Evolutionary conservation across 53 echinoderm and acorn worm genomes (phyloP), one percentile per base, ranked within the genome.

Genomic region (Arbacia lixula): DNA sequence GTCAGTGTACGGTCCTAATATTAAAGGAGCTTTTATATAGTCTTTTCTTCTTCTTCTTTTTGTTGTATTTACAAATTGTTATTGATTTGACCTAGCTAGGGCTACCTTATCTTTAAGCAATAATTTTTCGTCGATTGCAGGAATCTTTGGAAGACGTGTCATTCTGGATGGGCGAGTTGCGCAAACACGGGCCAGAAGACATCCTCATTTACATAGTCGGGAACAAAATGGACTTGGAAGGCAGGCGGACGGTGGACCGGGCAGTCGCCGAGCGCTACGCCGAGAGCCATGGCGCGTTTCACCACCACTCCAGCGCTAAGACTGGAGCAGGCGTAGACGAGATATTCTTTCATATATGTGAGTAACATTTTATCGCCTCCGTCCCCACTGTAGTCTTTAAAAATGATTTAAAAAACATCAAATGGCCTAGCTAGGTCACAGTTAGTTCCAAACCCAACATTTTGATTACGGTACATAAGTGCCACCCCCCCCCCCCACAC

Each of bases 301-400:
- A 85, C 62, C 60, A 79, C 60, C 79, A 85, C 31, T 16, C 85
- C 60, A 89, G 89, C 89, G 89, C 89, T 42, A 89, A 89, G 63
- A 77, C 85, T 10, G 89, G 89, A 17, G 17, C 55, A 3, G 85
- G 80, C 51, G 63, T 89, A 22, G 49, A 60, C 5, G 36, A 78
- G n/a, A 71, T 89, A 21, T 89, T 89, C 32, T 12, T 6, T n/a
- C 3, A 60, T 14, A 38, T 78, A 21, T 78, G 79, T 78, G 31
- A 78, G 79, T 60, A n/a, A 32, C 12, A 12, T n/a, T n/a, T n/a
- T n/a, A n/a, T n/a, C n/a, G n/a, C n/a, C n/a, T n/a, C n/a, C n/a
- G n/a, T n/a, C n/a, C n/a, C n/a, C n/a, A n/a, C n/a, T n/a, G n/a
- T n/a, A n/a, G n/a, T n/a, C n/a, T n/a, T n/a, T n/a, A n/a, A n/a